phyloP scores from a whole-genome alignment of 1,140 invertebrate genomes.

The Penaeus indicus region DNA sequence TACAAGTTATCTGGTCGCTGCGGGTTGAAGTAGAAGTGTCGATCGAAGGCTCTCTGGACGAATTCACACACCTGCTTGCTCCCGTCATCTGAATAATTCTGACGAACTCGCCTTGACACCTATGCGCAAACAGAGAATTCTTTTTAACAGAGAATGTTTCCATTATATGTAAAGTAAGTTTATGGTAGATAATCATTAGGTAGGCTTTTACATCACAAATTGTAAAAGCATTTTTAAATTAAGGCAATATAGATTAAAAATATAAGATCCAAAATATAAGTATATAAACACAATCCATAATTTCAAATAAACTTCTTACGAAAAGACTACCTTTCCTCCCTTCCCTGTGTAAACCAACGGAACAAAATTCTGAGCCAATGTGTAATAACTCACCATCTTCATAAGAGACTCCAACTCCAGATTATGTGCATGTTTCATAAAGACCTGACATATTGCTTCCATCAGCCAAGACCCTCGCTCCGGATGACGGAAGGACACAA shows the following conservation, averaged over 20 bases:
- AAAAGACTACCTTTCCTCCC: no score
- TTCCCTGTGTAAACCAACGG: no score
- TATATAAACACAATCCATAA: no score
- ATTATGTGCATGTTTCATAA: constrained; percentile 53
- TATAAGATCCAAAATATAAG: no score
- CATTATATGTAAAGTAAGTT: no score
- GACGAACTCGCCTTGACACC: constrained; percentile 48
- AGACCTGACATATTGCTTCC: constrained; percentile 60
- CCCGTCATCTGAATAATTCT: constrained; percentile 46
- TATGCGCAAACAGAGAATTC: background rate
- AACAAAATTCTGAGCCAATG: background rate
- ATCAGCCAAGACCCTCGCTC: constrained; percentile 60
- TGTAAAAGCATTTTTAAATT: no score
- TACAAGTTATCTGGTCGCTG: constrained; percentile 27
- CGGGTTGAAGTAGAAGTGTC: constrained; percentile 63
- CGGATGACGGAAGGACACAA: constrained; percentile 61
- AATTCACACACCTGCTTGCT: constrained; percentile 62
- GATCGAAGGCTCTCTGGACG: constrained; percentile 49
- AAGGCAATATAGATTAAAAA: no score
- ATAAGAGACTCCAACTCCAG: constrained; percentile 58
- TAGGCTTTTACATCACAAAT: no score
- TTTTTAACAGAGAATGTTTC: no score
- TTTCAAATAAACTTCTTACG: no score
- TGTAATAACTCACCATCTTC: constrained; percentile 49
- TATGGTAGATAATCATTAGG: no score